Conservation (phyloP, 1,140 invertebrate species). For the Thereuonema tuberculata region DNA sequence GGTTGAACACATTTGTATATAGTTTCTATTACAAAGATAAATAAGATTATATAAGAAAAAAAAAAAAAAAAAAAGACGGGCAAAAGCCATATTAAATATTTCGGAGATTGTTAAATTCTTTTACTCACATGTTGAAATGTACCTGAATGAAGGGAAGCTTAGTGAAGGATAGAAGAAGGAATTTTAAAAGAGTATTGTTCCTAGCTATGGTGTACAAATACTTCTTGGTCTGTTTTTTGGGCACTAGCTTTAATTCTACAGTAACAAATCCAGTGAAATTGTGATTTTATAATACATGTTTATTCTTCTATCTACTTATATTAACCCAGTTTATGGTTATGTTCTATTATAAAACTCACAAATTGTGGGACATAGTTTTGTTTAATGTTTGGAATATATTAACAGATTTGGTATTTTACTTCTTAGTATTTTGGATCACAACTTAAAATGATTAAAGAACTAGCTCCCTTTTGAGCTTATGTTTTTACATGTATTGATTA, state of each 20-base stretch:
- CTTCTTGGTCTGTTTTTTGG: not conserved
- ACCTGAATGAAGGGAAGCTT: no score
- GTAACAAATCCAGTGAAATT: not conserved
- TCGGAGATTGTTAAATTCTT: no score
- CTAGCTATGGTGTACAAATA: slow-evolving; percentile 3
- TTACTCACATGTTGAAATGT: no score
- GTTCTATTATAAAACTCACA: not conserved
- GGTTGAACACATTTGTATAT: no score
- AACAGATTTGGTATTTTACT: slow-evolving; percentile 1
- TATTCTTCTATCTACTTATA: slow-evolving; percentile 3
- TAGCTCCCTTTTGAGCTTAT: slow-evolving; percentile 10
- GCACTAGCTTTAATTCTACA: not conserved
- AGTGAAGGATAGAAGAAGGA: no score
- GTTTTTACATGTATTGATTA: not conserved
- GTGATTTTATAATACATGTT: slow-evolving; percentile 3
- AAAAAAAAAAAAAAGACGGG: not conserved
- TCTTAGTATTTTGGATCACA: slow-evolving; percentile 10
- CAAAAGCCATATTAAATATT: no score
- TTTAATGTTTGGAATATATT: not conserved
- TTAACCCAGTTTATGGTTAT: slow-evolving; percentile 1
- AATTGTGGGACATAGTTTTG: not conserved
- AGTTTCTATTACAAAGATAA: not conserved
- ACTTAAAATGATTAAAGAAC: slow-evolving; percentile 1
- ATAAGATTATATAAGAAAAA: not conserved
- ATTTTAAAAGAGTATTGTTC: not conserved